Base-by-base conservation (phyloP, 2,797 vertebrate genomes). In the Siniperca undulata region DNA sequence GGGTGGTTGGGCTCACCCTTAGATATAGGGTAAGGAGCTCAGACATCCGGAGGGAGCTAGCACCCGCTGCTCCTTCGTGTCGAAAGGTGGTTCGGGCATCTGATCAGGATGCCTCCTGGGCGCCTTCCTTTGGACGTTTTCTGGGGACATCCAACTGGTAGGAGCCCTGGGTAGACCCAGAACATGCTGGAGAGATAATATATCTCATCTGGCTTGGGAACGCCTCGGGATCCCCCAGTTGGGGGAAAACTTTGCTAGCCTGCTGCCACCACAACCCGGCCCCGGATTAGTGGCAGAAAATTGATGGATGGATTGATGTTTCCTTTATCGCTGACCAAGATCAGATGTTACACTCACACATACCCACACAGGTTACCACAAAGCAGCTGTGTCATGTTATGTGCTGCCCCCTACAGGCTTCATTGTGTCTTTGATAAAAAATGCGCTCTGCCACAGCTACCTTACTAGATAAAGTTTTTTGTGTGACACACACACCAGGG, bases 391-490 rank as follows among this genome's bases (percentile, higher is more conserved):
- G 81, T 85, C 46, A 24, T 73, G 48, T 74, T 10, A 52, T 76
- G 67, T 82, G 78, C 78, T 81, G 83, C 82, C 81, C 77, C 60
- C 83, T 87, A 30, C 72, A 77, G 82, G 74, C 60, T 12, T 48
- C 48, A 38, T 56, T 61, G 24, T 79, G 11, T 78, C 69, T 70
- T 68, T 42, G 20, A 42, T 59, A 6, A 27, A 27, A 6, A 52
- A 34, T 56, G 30, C 60, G 53, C 53, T 67, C 58, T 64, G 65
- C 53, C 67, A 69, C 50, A 70, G 38, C 65, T 36, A 40, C 46
- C 30, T 78, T 40, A 59, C n/a, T 10, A 40, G 4, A 52, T 38
- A 9, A 65, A 48, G 6, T 34, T 65, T 50, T 38, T 61, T 44
- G 12, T 64, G 40, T 62, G 20, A 80, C 40, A 50, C 78, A 74